Conservation (phyloP, 2,888 invertebrate species). For the Tetramorium bicarinatum region DNA sequence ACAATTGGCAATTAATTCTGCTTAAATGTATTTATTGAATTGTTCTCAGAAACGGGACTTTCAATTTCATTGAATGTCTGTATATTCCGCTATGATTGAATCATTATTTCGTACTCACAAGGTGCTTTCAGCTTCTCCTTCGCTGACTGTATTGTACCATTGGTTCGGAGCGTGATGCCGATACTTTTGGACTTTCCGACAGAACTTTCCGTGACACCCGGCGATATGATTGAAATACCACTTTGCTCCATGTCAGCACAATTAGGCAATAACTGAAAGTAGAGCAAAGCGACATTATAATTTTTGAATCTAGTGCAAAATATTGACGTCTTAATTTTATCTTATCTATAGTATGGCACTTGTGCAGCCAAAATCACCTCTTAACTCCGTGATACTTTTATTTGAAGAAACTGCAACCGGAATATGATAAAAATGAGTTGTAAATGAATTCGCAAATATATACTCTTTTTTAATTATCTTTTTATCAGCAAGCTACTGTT, state of each 20-base stretch:
- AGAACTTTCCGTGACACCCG: slow-evolving; percentile 73
- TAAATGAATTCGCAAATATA: background rate
- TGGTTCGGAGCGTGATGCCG: slow-evolving; percentile 72
- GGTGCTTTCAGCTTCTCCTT: slow-evolving; percentile 77
- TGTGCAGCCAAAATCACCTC: background rate
- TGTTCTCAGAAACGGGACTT: background rate
- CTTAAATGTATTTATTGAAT: background rate
- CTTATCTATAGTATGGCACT: slow-evolving; percentile 23
- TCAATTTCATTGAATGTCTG: background rate
- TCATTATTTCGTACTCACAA: slow-evolving; percentile 75
- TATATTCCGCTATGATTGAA: background rate
- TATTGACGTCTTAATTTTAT: slow-evolving; percentile 14
- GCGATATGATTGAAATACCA: slow-evolving; percentile 79
- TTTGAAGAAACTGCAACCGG: background rate
- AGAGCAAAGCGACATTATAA: background rate
- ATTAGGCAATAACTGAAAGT: slow-evolving; percentile 44
- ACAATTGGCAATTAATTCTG: background rate
- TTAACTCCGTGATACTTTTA: background rate
- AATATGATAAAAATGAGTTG: background rate
- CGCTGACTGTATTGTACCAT: slow-evolving; percentile 71
- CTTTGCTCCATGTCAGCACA: slow-evolving; percentile 77
- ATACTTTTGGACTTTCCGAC: slow-evolving; percentile 75
- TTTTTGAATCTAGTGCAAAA: background rate
- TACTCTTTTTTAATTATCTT: background rate
- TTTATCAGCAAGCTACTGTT: slow-evolving; percentile 14